These are phyloP conservation scores for Heterocephalus glaber DNA, from an alignment of 2,113 vertebrate genomes.

Conservation along the genomic window DNA sequence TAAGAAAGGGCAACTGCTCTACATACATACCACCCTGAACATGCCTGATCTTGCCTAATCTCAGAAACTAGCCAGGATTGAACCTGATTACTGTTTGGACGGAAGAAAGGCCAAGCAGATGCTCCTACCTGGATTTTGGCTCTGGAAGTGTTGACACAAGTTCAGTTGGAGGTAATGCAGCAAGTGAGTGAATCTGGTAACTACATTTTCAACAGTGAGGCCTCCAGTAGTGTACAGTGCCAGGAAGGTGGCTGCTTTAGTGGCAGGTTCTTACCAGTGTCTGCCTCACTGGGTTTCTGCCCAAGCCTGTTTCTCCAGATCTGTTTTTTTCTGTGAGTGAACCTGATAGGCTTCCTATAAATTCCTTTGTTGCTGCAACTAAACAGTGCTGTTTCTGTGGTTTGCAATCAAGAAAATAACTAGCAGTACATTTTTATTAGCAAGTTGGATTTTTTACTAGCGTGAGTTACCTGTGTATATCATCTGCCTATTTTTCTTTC, in stretches of 20 bases:
- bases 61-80: not conserved
- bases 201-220: not conserved
- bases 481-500: not conserved
- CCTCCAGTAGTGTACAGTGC: not conserved
- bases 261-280: slow-evolving; percentile 22
- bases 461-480: not conserved
- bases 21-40: not conserved
- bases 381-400: not conserved
- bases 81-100: not conserved
- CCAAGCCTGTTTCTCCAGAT: slow-evolving; percentile 66
- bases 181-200: not conserved
- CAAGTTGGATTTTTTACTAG: not conserved
- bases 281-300: slow-evolving; percentile 42
- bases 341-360: slow-evolving; percentile 16
- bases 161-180: not conserved
- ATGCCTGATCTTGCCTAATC: not conserved
- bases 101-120: not conserved
- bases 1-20: not conserved
- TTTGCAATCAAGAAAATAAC: slow-evolving; percentile 53
- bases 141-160: not conserved
- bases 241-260: not conserved
- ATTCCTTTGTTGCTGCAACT: slow-evolving; percentile 47
- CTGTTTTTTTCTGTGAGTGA: slow-evolving; percentile 14
- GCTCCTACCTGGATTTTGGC: not conserved
- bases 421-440: slow-evolving; percentile 13